Percentiles rank a stretch among this genome's conserved stretches.
Conservation (phyloP, 2,888 invertebrate genomes). For the Drosophila nr. perissopoda region DNA sequence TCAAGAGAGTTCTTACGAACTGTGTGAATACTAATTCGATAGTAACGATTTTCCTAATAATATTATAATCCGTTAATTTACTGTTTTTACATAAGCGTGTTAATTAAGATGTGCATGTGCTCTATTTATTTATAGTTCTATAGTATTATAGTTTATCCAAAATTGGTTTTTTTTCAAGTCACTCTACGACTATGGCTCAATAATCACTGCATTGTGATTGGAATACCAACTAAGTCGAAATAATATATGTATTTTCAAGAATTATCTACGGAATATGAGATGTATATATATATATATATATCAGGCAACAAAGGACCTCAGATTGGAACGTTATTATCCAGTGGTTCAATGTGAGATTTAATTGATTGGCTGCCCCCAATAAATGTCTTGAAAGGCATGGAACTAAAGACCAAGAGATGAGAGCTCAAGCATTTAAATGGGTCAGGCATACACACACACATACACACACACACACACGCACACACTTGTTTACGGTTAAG, state of each 20-base stretch:
- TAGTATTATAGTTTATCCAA: too few species aligned
- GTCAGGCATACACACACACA: constrained; percentile 37
- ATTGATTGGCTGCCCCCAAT: neutral
- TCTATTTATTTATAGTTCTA: neutral
- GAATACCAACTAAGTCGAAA: neutral
- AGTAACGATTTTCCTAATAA: constrained; percentile 37
- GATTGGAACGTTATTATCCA: neutral
- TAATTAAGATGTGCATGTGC: constrained; percentile 25
- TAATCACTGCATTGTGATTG: neutral
- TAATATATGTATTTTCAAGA: neutral
- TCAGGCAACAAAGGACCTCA: neutral
- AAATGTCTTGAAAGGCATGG: constrained; percentile 9
- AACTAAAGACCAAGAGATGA: constrained; percentile 6
- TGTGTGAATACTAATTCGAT: constrained; percentile 35
- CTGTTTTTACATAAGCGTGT: constrained; percentile 37
- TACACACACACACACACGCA: neutral
- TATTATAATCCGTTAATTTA: constrained; percentile 41
- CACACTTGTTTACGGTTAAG: neutral
- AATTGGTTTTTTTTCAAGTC: neutral
- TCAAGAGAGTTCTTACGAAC: constrained; percentile 5
- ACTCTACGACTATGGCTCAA: neutral
- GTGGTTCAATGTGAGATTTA: neutral
- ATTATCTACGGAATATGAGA: neutral
- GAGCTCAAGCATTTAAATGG: constrained; percentile 39
- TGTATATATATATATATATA: neutral